phyloP scores from a whole-genome alignment of 2,888 invertebrate species.

The Operophtera brumata region DNA sequence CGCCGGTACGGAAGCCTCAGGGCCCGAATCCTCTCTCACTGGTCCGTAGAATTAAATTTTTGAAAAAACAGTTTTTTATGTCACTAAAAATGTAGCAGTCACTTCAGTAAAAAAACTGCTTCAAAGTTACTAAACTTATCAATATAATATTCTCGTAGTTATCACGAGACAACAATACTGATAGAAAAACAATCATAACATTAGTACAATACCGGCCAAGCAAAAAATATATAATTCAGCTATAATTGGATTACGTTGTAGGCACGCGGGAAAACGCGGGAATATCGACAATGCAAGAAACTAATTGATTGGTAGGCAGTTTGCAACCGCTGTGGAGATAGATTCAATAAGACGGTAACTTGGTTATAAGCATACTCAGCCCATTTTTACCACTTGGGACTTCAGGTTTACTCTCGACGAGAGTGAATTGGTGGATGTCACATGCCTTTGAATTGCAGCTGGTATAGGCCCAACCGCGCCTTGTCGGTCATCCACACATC shows the following conservation, averaged over 20 bases:
- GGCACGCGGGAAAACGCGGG: slow-evolving; percentile 16
- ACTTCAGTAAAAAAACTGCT: not conserved
- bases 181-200: slow-evolving; percentile 20
- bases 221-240: slow-evolving; percentile 11
- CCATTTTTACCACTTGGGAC: too few relatives aligned
- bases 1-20: too few relatives aligned
- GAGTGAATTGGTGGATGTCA: too few relatives aligned
- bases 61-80: too few relatives aligned
- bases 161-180: slow-evolving; percentile 2
- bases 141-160: not conserved
- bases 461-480: too few relatives aligned
- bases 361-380: not conserved
- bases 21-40: too few relatives aligned
- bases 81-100: too few relatives aligned
- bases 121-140: not conserved
- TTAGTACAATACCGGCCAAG: slow-evolving; percentile 15
- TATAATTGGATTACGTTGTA: slow-evolving; percentile 30
- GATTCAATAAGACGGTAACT: not conserved
- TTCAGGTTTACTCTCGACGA: too few relatives aligned
- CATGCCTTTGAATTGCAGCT: too few relatives aligned
- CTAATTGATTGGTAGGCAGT: slow-evolving; percentile 17
- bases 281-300: slow-evolving; percentile 26
- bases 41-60: too few relatives aligned
- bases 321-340: not conserved
- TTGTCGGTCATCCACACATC: too few relatives aligned